Base-by-base conservation (phyloP, 2,888 invertebrate genomes). In the Branchellion lobata region DNA sequence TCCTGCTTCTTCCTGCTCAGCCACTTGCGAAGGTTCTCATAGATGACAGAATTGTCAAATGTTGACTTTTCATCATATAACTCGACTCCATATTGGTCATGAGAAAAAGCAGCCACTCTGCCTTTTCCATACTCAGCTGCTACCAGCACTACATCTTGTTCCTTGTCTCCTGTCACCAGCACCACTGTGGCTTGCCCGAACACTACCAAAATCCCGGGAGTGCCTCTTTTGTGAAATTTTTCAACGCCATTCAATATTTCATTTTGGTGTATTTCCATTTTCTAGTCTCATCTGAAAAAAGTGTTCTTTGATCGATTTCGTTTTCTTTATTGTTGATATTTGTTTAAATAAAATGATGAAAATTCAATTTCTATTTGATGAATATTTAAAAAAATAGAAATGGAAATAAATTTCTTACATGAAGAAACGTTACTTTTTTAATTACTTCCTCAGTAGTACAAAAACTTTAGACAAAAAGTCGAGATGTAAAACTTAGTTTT, bases 71-170 rank as follows among this genome's bases (percentile, higher is more conserved):
- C 14, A n/a, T 69, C 31, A n/a, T 33, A 33, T 18, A 69, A 8
- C 27, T 21, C 33, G 27, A 14, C 1, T 65, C 34, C 33, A 69
- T 80, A 82, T 11, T 31, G 29, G n/a, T 81, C 79, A 36, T 82
- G 81, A 47, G 79, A 71, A 40, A 80, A 75, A 1, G 79, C 80
- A 36, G 81, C 78, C 18, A 81, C 68, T 36, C 82, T 51, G 11
- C 82, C 82, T 27, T 69, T 40, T 1, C 78, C 81, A 21, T 71
- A 40, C 74, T 57, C 68, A 40, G 57, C 79, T 18, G 79, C 57
- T 14, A 79, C 77, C 29, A 80, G 33, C 21, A 80, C 31, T n/a
- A 78, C 73, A 36, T 80, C 80, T 34, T 57, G 72, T n/a, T 75
- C 76, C n/a, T 72, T 78, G 21, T 61, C 40, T n/a, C 78, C 80